Evolutionary conservation across 2,888 invertebrate species (phyloP), one percentile per base, ranked within the genome.

Genomic region (Amiota minor): DNA sequence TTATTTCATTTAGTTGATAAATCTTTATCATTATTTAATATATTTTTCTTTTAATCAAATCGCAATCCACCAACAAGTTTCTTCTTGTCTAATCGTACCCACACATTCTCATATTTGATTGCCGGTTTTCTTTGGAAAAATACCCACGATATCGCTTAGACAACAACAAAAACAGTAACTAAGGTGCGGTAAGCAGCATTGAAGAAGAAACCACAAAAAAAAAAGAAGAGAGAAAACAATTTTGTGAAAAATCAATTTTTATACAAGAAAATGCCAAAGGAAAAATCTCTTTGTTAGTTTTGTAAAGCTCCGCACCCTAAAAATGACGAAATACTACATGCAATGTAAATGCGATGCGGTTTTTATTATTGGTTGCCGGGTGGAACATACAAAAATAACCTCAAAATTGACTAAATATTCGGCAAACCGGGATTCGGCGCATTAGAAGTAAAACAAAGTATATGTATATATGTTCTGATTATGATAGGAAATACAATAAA

Each of bases 401-500:
- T 81, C 75, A 83, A 83, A 72, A 65, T 64, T 2, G 4, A 8
- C 45, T 12, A 62, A 3, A 45, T 45, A 62, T 12, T 23, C n/a
- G 45, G 18, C 18, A 47, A 65, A 47, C 3, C 35, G 23, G 16
- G 65, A 65, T 65, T 65, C 65, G 65, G 49, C 65, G 65, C 65
- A 65, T 9, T 47, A 59, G 53, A 53, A 9, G 14, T n/a, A n/a
- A 18, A n/a, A n/a, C n/a, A n/a, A n/a, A n/a, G n/a, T n/a, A n/a
- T n/a, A n/a, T n/a, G n/a, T n/a, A n/a, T n/a, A n/a, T n/a, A n/a
- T n/a, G n/a, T n/a, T n/a, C n/a, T 23, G 67, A 73, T 82, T 81
- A 80, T 75, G 82, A 81, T 75, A 82, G 82, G 81, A 79, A 79
- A 85, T 82, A 47, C 56, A 69, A 62, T 46, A 11, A 55, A 70